These are phyloP conservation scores for Cryptophagus acutangulus DNA, from an alignment of 2,888 invertebrate species.

Conservation along the genomic window DNA sequence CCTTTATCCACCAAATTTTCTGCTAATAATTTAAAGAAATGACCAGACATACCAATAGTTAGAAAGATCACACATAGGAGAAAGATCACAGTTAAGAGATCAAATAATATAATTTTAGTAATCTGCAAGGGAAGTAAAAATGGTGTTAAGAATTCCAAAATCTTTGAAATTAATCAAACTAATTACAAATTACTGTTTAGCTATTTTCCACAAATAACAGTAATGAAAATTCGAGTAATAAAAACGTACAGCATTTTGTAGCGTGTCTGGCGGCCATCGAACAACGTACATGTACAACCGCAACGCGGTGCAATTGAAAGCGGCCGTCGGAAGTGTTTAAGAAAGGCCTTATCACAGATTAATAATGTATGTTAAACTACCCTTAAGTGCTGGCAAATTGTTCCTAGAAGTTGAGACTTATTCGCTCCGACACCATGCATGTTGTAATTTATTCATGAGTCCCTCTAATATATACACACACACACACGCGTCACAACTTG, in stretches of 20 bases:
- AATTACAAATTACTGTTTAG: too few species aligned
- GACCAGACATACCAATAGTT: too few species aligned
- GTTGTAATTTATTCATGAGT: constrained; percentile 25
- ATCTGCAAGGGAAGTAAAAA: too few species aligned
- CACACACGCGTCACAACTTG: not conserved
- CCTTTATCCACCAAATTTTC: too few species aligned
- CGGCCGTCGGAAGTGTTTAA: constrained; percentile 48
- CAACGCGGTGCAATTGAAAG: constrained; percentile 45
- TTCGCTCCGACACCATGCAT: constrained; percentile 33
- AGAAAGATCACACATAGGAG: too few species aligned
- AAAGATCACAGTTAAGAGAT: too few species aligned
- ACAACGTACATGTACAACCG: constrained; percentile 20
- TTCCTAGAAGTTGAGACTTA: constrained; percentile 36
- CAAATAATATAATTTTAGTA: too few species aligned
- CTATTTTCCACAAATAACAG: too few species aligned
- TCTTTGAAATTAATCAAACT: too few species aligned
- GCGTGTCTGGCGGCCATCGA: constrained; percentile 32
- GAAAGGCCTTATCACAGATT: constrained; percentile 44
- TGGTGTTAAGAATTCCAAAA: too few species aligned
- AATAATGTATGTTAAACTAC: constrained; percentile 50
- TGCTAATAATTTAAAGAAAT: too few species aligned
- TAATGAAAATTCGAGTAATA: not conserved
- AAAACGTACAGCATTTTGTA: constrained; percentile 9
- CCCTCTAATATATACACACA: constrained; percentile 12
- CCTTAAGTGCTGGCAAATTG: constrained; percentile 49